Conservation (phyloP, 2,888 invertebrate species). For the Cloeon dipterum region DNA sequence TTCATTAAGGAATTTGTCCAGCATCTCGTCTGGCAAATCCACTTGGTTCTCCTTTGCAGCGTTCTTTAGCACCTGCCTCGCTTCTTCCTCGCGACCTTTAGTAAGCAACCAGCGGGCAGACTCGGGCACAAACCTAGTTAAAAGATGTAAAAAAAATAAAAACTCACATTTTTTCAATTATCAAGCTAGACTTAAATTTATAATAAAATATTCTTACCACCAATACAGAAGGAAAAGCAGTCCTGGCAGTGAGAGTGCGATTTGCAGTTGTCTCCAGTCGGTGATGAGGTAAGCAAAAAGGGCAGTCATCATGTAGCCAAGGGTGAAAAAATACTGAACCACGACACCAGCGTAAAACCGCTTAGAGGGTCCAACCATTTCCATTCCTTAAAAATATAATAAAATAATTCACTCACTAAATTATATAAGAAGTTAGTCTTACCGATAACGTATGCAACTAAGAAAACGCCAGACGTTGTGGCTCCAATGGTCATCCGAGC, state of each 20-base stretch:
- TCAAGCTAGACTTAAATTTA: not conserved
- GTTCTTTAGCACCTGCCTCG: conserved; percentile 31
- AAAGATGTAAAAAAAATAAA: conserved; percentile 2
- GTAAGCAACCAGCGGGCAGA: conserved; percentile 47
- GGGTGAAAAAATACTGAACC: conserved; percentile 49
- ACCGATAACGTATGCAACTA: conserved; percentile 58
- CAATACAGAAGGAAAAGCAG: conserved; percentile 40
- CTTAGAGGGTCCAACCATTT: conserved; percentile 38
- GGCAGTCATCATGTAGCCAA: conserved; percentile 44
- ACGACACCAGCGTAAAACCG: conserved; percentile 44
- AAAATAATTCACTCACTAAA: no score
- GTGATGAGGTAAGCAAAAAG: conserved; percentile 38
- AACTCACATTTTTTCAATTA: not conserved
- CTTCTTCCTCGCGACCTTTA: conserved; percentile 34
- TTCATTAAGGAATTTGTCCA: conserved; percentile 26
- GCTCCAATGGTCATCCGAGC: conserved; percentile 43
- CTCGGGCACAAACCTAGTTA: conserved; percentile 38
- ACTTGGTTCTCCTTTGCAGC: conserved; percentile 42
- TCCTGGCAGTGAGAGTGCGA: conserved; percentile 44
- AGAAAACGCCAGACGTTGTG: conserved; percentile 50
- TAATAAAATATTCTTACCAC: conserved; percentile 23
- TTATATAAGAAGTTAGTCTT: conserved; percentile 7
- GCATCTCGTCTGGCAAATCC: conserved; percentile 24
- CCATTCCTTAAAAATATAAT: conserved; percentile 11
- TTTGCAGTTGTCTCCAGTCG: conserved; percentile 44